Conservation (phyloP, 2,113 vertebrate species). For the Condylura cristata region DNA sequence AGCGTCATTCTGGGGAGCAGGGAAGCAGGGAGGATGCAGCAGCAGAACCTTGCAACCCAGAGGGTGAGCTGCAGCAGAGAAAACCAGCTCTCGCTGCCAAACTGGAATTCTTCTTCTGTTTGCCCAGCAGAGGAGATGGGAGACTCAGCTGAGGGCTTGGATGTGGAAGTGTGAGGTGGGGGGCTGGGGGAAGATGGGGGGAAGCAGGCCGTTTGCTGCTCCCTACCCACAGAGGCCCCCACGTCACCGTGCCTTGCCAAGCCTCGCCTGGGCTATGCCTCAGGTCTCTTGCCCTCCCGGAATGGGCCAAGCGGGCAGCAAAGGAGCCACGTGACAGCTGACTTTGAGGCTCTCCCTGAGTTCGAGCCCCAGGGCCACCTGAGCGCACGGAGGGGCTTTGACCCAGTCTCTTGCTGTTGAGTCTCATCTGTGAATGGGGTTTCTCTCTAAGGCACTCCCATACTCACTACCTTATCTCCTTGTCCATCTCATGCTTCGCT, state of each 20-base stretch:
- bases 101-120: background rate
- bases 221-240: background rate
- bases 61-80: background rate
- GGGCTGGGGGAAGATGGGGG: fast-evolving
- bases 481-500: fast-evolving
- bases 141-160: background rate
- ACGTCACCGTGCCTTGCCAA: too few relatives aligned
- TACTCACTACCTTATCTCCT: background rate
- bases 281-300: background rate
- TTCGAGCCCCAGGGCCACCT: background rate
- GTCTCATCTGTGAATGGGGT: background rate
- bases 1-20: background rate
- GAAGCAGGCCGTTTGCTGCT: fast-evolving
- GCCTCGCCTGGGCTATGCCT: background rate
- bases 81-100: background rate
- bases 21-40: too few relatives aligned
- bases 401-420: background rate
- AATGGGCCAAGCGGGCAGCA: background rate
- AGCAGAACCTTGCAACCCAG: background rate
- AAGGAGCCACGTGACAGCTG: background rate
- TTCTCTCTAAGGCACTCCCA: background rate
- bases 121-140: background rate
- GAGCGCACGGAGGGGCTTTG: fast-evolving
- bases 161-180: background rate
- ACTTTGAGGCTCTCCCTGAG: background rate